These are phyloP conservation scores for Microtus pennsylvanicus DNA, from an alignment of 2,113 vertebrate genomes.

Conservation along the genomic window DNA sequence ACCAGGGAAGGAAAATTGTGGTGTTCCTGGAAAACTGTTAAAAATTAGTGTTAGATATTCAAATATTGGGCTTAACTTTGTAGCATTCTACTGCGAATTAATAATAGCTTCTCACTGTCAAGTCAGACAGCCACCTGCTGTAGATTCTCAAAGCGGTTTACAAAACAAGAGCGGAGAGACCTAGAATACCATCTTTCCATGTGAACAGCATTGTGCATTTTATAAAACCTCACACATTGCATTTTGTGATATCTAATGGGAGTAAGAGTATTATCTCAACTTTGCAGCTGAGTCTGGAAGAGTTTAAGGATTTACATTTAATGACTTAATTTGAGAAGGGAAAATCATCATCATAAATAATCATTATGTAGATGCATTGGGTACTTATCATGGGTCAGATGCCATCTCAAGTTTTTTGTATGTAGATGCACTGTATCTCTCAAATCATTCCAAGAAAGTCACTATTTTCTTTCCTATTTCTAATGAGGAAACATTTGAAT, in stretches of 20 bases:
- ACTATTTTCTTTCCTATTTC: background rate
- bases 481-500: background rate
- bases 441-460: background rate
- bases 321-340: background rate
- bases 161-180: background rate
- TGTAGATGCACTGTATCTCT: background rate
- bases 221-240: background rate
- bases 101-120: background rate
- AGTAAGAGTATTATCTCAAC: background rate
- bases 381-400: background rate
- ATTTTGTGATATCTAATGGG: background rate
- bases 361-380: background rate
- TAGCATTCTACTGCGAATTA: background rate
- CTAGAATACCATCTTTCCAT: background rate
- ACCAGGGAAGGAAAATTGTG: background rate
- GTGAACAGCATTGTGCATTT: background rate
- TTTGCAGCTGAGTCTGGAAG: conserved; percentile 15
- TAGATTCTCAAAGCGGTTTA: background rate
- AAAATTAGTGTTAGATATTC: background rate
- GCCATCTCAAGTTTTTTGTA: background rate
- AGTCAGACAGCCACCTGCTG: background rate
- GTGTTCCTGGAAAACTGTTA: background rate
- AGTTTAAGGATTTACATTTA: background rate
- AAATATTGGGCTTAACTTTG: background rate
- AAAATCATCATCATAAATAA: background rate